These are phyloP conservation scores for Pristionchus arcanus DNA, from an alignment of 2,888 invertebrate species.

Conservation along the genomic window DNA sequence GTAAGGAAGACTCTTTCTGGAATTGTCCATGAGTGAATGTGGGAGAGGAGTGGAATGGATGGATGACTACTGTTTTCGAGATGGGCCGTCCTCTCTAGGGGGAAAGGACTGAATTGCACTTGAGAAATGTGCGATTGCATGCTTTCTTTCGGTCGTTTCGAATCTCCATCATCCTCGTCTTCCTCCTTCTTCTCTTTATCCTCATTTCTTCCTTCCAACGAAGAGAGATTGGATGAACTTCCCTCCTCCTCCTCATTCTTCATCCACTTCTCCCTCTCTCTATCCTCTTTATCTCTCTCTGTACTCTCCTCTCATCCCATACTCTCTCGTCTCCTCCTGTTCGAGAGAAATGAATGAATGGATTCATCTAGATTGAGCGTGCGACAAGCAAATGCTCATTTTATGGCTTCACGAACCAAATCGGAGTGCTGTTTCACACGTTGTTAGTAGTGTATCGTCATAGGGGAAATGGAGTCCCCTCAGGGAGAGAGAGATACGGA, in stretches of 20 bases:
- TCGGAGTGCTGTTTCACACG: neutral
- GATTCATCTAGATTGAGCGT: neutral
- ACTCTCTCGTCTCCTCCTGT: constrained; percentile 6
- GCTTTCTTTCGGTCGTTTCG: neutral
- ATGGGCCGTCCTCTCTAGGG: neutral
- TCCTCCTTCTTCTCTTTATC: neutral
- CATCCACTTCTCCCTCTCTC: neutral
- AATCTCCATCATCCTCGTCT: neutral
- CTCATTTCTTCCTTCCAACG: constrained; percentile 1
- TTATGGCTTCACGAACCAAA: neutral
- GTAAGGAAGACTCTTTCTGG: neutral
- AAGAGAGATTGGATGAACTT: neutral
- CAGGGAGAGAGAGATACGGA: neutral
- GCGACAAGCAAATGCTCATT: neutral
- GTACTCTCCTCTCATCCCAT: neutral
- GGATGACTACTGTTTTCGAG: constrained; percentile 2
- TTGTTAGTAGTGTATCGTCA: constrained; percentile 24
- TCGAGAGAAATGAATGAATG: constrained; percentile 34
- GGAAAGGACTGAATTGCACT: constrained; percentile 1
- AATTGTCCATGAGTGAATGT: neutral
- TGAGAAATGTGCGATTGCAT: neutral
- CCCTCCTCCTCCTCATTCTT: neutral
- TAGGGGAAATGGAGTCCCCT: neutral
- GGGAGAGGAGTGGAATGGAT: neutral
- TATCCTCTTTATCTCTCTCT: constrained; percentile 4